Percentiles rank a stretch among this genome's conserved stretches.
phyloP scores from a whole-genome alignment of 2,888 invertebrate genomes.

The Dasysyrphus albostriatus region DNA sequence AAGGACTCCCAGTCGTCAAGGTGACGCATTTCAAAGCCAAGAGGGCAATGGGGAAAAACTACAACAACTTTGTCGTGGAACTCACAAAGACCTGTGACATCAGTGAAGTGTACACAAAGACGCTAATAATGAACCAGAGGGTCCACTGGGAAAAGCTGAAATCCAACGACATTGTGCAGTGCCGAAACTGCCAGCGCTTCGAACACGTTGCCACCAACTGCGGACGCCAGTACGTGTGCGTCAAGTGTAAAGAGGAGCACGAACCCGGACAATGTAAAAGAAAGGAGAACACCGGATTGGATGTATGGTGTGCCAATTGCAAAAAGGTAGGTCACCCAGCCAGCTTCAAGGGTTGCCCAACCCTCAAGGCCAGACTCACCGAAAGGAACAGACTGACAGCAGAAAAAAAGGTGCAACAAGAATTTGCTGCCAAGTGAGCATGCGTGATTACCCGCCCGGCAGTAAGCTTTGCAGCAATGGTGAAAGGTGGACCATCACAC shows the following conservation, averaged over 20 bases:
- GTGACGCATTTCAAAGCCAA: too few relatives aligned
- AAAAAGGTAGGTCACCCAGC: too few relatives aligned
- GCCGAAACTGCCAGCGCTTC: slow-evolving; percentile 1
- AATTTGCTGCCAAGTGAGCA: too few relatives aligned
- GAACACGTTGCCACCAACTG: neutral
- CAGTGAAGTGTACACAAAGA: neutral
- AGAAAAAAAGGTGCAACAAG: too few relatives aligned
- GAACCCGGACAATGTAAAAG: too few relatives aligned
- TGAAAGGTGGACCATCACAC: too few relatives aligned
- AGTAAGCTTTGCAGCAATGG: too few relatives aligned
- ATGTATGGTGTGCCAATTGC: too few relatives aligned
- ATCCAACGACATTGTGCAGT: neutral
- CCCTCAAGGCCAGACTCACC: neutral
- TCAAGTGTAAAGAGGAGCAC: neutral
- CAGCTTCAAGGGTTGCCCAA: neutral
- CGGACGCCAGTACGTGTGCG: neutral
- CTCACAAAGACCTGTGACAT: neutral
- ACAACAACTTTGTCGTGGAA: neutral
- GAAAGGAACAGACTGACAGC: too few relatives aligned
- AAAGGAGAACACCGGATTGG: too few relatives aligned
- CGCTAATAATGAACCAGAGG: neutral
- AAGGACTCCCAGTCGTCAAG: too few relatives aligned
- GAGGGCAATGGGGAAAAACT: neutral
- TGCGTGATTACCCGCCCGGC: too few relatives aligned
- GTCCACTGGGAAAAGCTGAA: neutral